A percentile compares a stretch with the other conserved stretches of the same genome.
phyloP scores from a whole-genome alignment of 2,888 invertebrate species.

The Eristalinus sepulchralis region DNA sequence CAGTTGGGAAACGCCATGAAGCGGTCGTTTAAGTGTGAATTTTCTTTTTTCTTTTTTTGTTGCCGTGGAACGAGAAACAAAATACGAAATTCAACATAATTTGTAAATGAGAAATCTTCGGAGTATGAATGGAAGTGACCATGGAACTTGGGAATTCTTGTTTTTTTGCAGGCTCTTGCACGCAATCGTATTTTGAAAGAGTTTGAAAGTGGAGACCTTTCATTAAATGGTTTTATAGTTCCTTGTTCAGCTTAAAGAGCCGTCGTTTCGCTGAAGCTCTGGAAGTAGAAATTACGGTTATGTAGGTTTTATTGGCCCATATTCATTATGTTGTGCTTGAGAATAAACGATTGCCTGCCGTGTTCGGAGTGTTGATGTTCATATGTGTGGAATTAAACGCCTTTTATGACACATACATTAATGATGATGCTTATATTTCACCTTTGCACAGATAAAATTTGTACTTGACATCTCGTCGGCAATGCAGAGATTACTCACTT shows the following conservation, averaged over 20 bases:
- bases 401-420: background rate
- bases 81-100: background rate
- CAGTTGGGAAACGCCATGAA: background rate
- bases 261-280: background rate
- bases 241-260: background rate
- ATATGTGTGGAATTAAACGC: background rate
- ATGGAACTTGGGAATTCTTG: background rate
- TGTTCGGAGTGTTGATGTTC: background rate
- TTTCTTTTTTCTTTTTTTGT: background rate
- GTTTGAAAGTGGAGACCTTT: background rate
- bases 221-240: background rate
- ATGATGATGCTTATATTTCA: background rate
- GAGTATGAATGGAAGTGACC: background rate
- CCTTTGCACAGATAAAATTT: background rate
- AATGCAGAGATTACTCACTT: background rate
- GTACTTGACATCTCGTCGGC: background rate
- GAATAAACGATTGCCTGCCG: background rate
- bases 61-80: background rate
- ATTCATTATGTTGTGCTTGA: background rate
- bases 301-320: background rate
- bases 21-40: background rate
- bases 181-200: background rate
- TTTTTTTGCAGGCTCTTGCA: background rate
- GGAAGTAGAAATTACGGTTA: background rate
- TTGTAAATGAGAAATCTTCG: background rate